Conservation (phyloP, 2,113 vertebrate species). For the Riparia riparia region DNA sequence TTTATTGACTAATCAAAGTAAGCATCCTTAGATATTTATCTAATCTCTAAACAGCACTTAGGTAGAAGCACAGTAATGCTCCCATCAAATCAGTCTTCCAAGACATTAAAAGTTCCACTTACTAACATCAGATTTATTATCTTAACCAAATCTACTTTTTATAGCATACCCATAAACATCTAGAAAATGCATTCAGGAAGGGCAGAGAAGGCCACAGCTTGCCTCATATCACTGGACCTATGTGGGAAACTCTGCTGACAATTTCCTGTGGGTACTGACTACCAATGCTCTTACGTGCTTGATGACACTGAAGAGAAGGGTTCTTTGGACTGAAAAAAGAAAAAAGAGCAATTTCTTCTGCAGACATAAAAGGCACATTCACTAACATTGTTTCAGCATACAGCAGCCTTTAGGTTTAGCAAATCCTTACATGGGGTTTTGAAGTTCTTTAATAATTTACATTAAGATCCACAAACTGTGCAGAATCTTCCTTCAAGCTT, state of each 20-base stretch:
- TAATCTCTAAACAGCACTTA: not conserved
- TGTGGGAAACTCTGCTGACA: not conserved
- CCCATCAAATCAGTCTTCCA: not conserved
- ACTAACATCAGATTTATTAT: not conserved
- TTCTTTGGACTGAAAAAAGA: not conserved
- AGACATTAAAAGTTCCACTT: slow-evolving; percentile 35
- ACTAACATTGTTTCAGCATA: not conserved
- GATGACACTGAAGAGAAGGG: not conserved
- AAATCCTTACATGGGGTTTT: not conserved
- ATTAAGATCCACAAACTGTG: not conserved
- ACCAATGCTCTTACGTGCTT: not conserved
- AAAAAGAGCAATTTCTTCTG: not conserved
- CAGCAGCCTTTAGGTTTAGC: not conserved
- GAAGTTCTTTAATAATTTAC: not conserved
- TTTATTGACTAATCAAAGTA: not conserved
- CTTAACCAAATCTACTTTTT: slow-evolving; percentile 19
- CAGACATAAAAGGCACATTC: not conserved
- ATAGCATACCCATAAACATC: not conserved
- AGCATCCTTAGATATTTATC: not conserved
- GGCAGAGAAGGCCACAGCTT: not conserved
- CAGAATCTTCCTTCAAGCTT: not conserved
- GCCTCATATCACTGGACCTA: not conserved
- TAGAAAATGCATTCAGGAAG: not conserved
- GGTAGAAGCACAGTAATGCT: not conserved
- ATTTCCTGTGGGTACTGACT: not conserved